These are phyloP conservation scores for Dermatophagoides farinae DNA, from an alignment of 1,140 invertebrate species.

Conservation along the genomic window DNA sequence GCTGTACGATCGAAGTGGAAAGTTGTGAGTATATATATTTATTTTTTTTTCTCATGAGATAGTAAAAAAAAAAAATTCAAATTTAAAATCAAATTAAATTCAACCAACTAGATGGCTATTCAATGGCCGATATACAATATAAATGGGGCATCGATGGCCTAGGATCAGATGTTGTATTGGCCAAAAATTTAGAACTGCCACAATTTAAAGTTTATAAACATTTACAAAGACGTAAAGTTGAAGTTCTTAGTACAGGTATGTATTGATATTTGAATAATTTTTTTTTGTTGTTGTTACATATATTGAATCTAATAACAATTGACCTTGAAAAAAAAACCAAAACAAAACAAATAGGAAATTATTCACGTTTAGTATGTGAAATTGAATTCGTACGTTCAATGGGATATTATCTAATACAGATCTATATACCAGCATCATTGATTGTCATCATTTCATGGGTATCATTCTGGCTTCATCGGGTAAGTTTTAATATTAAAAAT, in stretches of 20 bases:
- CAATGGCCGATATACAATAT: slow-evolving; percentile 74
- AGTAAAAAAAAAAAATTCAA: slow-evolving; percentile 11
- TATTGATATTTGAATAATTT: not conserved
- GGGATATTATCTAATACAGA: slow-evolving; percentile 36
- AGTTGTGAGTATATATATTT: slow-evolving; percentile 27
- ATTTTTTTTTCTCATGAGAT: not conserved
- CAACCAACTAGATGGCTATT: slow-evolving; percentile 26
- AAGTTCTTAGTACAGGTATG: slow-evolving; percentile 74
- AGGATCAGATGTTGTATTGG: slow-evolving; percentile 25
- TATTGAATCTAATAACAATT: not conserved
- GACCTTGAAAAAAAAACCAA: not conserved
- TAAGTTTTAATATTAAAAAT: not conserved
- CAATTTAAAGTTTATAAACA: slow-evolving; percentile 85
- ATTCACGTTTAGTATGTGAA: slow-evolving; percentile 30
- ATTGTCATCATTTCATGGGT: slow-evolving; percentile 34
- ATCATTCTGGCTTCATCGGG: slow-evolving; percentile 29
- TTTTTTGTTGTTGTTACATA: not conserved
- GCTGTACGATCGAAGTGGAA: slow-evolving; percentile 32
- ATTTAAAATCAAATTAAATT: slow-evolving; percentile 8
- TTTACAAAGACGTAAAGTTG: slow-evolving; percentile 68
- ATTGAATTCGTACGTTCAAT: slow-evolving; percentile 28
- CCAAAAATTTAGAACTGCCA: slow-evolving; percentile 29
- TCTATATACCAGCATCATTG: slow-evolving; percentile 31
- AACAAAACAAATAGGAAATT: slow-evolving; percentile 25
- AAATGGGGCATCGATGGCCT: slow-evolving; percentile 45